Percentiles rank a stretch among this genome's conserved stretches.
These are phyloP conservation scores for Pasiphila rectangulata DNA, from an alignment of 2,888 invertebrate genomes.

Conservation along the genomic window DNA sequence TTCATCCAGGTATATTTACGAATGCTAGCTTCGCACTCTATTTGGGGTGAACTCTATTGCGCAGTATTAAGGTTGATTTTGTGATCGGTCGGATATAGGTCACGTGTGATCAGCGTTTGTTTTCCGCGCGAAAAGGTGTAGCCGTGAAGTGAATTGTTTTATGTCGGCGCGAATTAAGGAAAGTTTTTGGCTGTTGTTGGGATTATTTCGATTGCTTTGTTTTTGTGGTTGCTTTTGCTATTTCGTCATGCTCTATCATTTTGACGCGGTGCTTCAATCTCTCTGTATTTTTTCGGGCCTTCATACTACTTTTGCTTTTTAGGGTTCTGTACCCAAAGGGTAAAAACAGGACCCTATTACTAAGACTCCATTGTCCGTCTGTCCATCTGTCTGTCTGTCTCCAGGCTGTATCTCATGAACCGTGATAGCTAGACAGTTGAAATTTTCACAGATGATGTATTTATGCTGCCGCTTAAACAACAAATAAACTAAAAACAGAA, in stretches of 20 bases:
- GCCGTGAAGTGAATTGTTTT: constrained; percentile 17
- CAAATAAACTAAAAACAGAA: no score
- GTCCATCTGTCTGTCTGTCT: no score
- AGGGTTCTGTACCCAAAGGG: no score
- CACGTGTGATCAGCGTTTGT: constrained; percentile 34
- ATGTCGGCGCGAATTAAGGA: constrained; percentile 9
- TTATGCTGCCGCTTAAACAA: no score
- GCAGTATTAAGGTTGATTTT: constrained; percentile 3
- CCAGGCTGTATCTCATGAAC: no score
- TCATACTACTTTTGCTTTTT: no score
- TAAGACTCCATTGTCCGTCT: no score
- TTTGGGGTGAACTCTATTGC: constrained; percentile 6
- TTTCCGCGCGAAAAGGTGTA: constrained; percentile 23
- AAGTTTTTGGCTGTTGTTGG: constrained; percentile 1
- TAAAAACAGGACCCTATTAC: no score
- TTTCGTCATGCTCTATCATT: background rate
- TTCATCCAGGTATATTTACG: background rate
- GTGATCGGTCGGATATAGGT: constrained; percentile 31
- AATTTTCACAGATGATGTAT: no score
- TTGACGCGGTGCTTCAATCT: no score
- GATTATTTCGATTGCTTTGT: background rate
- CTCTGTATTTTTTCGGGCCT: no score
- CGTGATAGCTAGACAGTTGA: no score
- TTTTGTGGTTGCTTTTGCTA: background rate
- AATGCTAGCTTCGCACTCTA: background rate